Evolutionary conservation across 2,888 invertebrate genomes (phyloP).

Genomic region (Ectemnius cavifrons): DNA sequence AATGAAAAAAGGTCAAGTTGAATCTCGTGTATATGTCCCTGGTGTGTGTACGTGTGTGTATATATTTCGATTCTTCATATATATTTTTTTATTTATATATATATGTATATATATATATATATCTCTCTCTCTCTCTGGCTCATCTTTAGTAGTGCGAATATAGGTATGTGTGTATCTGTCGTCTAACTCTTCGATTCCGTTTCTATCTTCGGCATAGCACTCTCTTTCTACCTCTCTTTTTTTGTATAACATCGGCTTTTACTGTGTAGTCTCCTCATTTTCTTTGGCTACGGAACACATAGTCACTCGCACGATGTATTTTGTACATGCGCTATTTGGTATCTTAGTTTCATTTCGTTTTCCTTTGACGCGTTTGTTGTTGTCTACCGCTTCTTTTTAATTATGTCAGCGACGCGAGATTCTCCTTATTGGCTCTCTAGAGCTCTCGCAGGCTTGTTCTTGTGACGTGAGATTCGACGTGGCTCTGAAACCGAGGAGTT

Average conservation of each 20-base stretch:
- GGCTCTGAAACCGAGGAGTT: no score
- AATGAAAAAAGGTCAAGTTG: constrained; percentile 68
- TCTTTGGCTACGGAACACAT: constrained; percentile 59
- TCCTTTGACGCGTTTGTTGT: constrained; percentile 38
- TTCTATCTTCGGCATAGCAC: no score
- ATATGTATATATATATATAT: constrained; percentile 32
- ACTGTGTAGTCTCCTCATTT: neutral
- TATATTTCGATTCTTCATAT: constrained; percentile 56
- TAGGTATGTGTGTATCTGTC: constrained; percentile 44
- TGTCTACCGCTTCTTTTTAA: neutral
- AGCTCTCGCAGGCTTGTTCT: no score
- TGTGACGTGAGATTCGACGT: no score
- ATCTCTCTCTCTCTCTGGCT: constrained; percentile 27
- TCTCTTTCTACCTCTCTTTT: constrained; percentile 28
- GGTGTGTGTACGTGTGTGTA: constrained; percentile 57
- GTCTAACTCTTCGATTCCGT: no score
- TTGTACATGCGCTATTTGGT: constrained; percentile 50
- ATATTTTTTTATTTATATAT: constrained; percentile 34
- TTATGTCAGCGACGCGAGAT: constrained; percentile 44
- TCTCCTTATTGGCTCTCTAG: constrained; percentile 1
- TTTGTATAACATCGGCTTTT: no score
- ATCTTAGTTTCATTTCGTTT: constrained; percentile 22
- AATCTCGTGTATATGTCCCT: constrained; percentile 56
- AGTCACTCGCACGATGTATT: constrained; percentile 55
- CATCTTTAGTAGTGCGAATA: constrained; percentile 52